Evolutionary conservation across 1,140 invertebrate genomes (phyloP), one percentile per base, ranked within the genome.

Genomic region (Drosophila parvula): DNA sequence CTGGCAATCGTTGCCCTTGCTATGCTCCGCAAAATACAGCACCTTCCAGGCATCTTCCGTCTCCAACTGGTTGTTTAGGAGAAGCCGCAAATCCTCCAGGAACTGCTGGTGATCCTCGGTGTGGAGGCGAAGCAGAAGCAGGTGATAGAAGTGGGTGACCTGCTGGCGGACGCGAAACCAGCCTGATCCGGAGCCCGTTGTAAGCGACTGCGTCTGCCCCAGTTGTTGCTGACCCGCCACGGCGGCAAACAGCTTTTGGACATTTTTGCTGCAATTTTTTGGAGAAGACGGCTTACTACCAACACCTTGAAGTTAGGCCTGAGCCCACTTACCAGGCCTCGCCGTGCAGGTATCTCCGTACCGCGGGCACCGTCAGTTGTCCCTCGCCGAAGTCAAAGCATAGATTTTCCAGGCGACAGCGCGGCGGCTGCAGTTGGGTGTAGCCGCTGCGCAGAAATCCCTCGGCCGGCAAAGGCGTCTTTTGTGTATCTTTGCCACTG

Each of bases 1-100:
- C 50, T 74, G 74, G n/a, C 90, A 91, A 16, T 91, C 89, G 51
- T 91, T 91, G 0, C 91, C 91, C 30, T 91, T 91, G 71, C 56
- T 71, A 38, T 86, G 75, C 56, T 88, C 90, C 5, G 88, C 90
- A 51, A 91, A 91, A 45, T 91, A 90, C 1, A 91, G 50, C 11
- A 77, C 28, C 28, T 88, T 85, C 89, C 82, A 91, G 3, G 67
- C 50, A 2, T 77, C 34, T 0, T 55, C 80, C 16, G 61, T 51
- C 32, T 84, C 80, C 50, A 83, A 51, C 30, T 68, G 74, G 27
- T 67, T 76, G 59, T 90, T 91, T 4, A 91, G 51, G 38, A 77
- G 32, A 0, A 56, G 41, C 0, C 61, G 73, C 32, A 77, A 4
- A 28, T 68, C 56, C 14, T 60, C 36, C 0, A 59, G 16, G 5